These are phyloP conservation scores for Drosophila nigricruria DNA, from an alignment of 2,888 invertebrate genomes.

Conservation along the genomic window DNA sequence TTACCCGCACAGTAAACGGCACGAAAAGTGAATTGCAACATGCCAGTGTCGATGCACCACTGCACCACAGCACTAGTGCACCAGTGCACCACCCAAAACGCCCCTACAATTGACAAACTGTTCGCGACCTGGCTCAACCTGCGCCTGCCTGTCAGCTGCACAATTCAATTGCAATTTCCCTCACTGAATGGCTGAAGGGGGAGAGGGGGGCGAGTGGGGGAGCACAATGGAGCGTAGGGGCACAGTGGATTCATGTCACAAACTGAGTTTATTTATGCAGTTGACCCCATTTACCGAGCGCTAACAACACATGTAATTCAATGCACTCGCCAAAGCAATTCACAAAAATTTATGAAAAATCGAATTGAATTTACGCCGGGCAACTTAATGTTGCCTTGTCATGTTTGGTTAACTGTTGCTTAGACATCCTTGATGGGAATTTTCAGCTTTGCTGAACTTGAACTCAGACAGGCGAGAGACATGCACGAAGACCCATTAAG, in stretches of 20 bases:
- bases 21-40: slow-evolving; percentile 35
- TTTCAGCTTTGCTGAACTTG: slow-evolving; percentile 59
- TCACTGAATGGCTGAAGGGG: slow-evolving; percentile 1
- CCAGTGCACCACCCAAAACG: background rate
- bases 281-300: slow-evolving; percentile 20
- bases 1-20: slow-evolving; percentile 35
- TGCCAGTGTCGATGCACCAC: background rate
- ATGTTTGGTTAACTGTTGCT: slow-evolving; percentile 34
- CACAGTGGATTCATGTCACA: slow-evolving; percentile 30
- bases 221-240: slow-evolving; percentile 1
- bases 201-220: background rate
- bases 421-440: slow-evolving; percentile 60
- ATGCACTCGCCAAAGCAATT: slow-evolving; percentile 29
- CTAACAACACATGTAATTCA: slow-evolving; percentile 59
- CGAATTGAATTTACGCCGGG: slow-evolving; percentile 59
- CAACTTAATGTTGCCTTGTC: slow-evolving; percentile 52
- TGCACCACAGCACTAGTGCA: background rate
- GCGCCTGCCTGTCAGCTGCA: slow-evolving; percentile 21
- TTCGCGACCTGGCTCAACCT: slow-evolving; percentile 42
- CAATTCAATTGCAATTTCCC: slow-evolving; percentile 53
- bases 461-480: slow-evolving; percentile 53
- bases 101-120: slow-evolving; percentile 38
- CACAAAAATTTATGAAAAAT: slow-evolving; percentile 6
- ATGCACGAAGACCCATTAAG: slow-evolving; percentile 40
- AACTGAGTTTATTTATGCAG: slow-evolving; percentile 59